Evolutionary conservation across 2,797 vertebrate species (phyloP), one percentile per base, ranked within the genome.

Genomic region (Melanotaenia parkinsoni): DNA sequence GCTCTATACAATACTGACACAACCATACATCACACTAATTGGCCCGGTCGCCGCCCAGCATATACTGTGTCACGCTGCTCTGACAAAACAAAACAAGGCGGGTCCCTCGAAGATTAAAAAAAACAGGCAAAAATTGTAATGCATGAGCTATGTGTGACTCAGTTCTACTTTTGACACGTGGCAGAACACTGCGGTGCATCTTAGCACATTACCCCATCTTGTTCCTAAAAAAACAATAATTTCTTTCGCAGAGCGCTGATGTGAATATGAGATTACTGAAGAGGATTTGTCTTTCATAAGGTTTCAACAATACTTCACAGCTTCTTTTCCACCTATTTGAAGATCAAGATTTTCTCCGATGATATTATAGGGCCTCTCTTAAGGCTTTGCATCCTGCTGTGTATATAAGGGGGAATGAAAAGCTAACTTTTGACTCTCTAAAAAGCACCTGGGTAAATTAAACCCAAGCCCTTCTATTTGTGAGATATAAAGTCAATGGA

Each of bases 11-110:
- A 69, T 65, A 43, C 18, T 8, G 53, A 65, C 66, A 67, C 74
- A 58, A 63, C 79, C 77, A 91, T 92, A 83, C 62, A 89, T 92
- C 91, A 90, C 59, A 69, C 65, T 89, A 89, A 92, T 91, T 89
- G 77, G 77, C 67, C 80, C 77, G 77, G 86, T 88, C 86, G 84
- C 57, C 80, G 74, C 77, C 67, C 82, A 85, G 74, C 70, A 69
- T 76, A 85, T 60, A 75, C 32, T 28, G 43, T 74, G 77, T 72
- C 71, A 74, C 56, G 38, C 11, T 9, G 63, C 47, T 73, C 51
- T 62, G 60, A 63, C 72, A 82, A 76, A 78, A 71, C 28, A 67
- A 82, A 87, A 65, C 59, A 54, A 45, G 18, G 24, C 60, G 50
- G 18, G 24, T 53, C 20, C 5, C 62, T 26, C 14, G 30, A 64